Conservation (phyloP, 1,140 invertebrate species). For the Lysiphlebus fabarum region DNA sequence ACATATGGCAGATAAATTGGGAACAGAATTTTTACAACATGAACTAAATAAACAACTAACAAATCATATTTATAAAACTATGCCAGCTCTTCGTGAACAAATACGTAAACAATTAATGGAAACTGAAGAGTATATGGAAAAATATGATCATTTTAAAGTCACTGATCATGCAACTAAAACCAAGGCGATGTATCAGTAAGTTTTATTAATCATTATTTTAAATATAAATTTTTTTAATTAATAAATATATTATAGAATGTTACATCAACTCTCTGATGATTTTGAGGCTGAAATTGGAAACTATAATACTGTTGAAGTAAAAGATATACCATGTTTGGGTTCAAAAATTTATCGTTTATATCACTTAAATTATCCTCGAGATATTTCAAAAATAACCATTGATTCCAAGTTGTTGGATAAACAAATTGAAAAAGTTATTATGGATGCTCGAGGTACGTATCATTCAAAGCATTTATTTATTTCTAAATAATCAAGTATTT, state of each 20-base stretch:
- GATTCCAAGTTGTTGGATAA: conserved; percentile 96
- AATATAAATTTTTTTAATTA: conserved; percentile 28
- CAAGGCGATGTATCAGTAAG: conserved; percentile 99
- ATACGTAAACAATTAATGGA: conserved; percentile 92
- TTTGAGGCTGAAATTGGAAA: conserved; percentile 99
- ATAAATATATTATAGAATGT: conserved; percentile 73
- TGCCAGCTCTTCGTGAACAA: conserved; percentile 92
- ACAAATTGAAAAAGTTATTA: conserved; percentile 98
- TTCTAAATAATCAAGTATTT: neutral
- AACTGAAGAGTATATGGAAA: conserved; percentile 97
- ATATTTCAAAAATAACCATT: conserved; percentile 98
- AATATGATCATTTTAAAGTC: conserved; percentile 97
- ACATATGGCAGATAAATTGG: conserved; percentile 94
- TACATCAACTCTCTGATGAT: conserved; percentile 94
- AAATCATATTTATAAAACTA: conserved; percentile 97
- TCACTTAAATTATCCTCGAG: conserved; percentile 99
- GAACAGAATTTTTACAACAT: conserved; percentile 95
- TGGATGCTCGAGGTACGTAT: conserved; percentile 92
- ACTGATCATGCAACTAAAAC: conserved; percentile 98
- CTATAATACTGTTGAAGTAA: conserved; percentile 88
- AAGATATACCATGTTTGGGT: conserved; percentile 95
- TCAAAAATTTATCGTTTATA: conserved; percentile 99
- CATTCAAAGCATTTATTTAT: conserved; percentile 1
- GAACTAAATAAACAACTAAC: conserved; percentile 98
- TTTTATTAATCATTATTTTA: conserved; percentile 39